These are phyloP conservation scores for Microtus pennsylvanicus DNA, from an alignment of 2,113 vertebrate genomes.

Conservation along the genomic window DNA sequence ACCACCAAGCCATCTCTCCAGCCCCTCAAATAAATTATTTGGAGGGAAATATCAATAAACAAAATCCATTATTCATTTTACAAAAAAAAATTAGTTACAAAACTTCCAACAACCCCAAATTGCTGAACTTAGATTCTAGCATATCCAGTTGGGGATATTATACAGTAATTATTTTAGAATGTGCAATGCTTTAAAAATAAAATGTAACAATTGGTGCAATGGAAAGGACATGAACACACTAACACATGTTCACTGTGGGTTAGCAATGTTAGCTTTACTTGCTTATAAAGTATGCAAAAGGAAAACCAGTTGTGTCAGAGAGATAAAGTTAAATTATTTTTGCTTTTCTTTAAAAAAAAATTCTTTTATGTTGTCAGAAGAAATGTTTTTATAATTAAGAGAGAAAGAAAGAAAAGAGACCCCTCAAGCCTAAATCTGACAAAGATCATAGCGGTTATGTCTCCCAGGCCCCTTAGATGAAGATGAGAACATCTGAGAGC, in stretches of 20 bases:
- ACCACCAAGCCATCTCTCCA: no score
- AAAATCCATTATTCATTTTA: conserved; percentile 51
- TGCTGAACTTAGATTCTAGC: conserved; percentile 44
- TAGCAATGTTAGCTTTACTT: conserved; percentile 54
- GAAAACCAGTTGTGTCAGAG: conserved; percentile 54
- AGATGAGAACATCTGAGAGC: conserved; percentile 74
- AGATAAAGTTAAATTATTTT: conserved; percentile 50
- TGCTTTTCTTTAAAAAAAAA: conserved; percentile 12
- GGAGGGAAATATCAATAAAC: conserved; percentile 27
- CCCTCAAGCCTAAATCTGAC: conserved; percentile 65
- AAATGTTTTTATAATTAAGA: conserved; percentile 73
- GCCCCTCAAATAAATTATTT: conserved; percentile 35
- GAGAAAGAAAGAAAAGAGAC: conserved; percentile 9
- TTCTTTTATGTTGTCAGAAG: conserved; percentile 69
- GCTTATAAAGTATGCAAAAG: conserved; percentile 38
- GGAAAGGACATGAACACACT: conserved; percentile 1
- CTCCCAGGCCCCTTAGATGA: conserved; percentile 53
- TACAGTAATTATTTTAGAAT: conserved; percentile 60
- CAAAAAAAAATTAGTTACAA: conserved; percentile 16
- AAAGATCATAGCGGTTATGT: conserved; percentile 70
- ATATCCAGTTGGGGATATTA: conserved; percentile 1
- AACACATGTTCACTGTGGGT: background rate
- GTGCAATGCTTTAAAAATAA: conserved; percentile 51
- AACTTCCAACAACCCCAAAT: background rate
- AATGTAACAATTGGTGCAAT: conserved; percentile 22